phyloP scores from a whole-genome alignment of 2,113 vertebrate genomes.

The Paradoxurus hermaphroditus region DNA sequence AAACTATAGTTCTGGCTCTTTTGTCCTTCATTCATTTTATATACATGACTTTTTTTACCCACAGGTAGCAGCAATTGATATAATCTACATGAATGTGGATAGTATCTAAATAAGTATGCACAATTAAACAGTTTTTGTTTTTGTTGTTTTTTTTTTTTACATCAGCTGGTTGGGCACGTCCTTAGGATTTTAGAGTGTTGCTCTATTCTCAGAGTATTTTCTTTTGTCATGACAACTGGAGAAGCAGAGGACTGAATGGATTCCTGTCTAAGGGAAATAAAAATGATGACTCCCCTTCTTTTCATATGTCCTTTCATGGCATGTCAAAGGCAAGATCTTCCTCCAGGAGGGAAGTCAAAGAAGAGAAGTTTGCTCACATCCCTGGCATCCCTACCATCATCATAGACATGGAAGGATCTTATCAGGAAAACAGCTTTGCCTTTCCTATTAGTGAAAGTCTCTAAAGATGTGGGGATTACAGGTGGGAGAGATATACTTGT shows the following conservation, averaged over 20 bases:
- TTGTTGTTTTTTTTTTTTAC: background rate
- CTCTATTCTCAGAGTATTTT: background rate
- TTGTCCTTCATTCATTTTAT: background rate
- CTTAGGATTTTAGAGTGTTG: background rate
- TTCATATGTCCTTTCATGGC: background rate
- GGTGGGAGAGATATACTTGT: background rate
- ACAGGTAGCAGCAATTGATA: background rate
- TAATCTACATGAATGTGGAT: background rate
- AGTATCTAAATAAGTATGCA: background rate
- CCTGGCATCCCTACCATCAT: fast-evolving
- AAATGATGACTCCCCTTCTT: background rate
- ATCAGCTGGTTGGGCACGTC: background rate
- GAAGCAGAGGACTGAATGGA: background rate
- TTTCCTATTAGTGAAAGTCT: background rate
- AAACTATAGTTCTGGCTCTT: background rate
- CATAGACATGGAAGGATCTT: background rate
- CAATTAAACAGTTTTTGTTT: background rate
- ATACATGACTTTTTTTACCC: background rate
- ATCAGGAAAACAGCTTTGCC: background rate
- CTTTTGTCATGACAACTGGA: background rate
- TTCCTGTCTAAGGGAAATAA: background rate
- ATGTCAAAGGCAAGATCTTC: background rate
- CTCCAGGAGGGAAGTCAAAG: background rate
- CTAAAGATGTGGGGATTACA: background rate
- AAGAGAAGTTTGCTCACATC: background rate